Conservation (phyloP, 1,140 invertebrate genomes). For the Campoletis sonorensis region DNA sequence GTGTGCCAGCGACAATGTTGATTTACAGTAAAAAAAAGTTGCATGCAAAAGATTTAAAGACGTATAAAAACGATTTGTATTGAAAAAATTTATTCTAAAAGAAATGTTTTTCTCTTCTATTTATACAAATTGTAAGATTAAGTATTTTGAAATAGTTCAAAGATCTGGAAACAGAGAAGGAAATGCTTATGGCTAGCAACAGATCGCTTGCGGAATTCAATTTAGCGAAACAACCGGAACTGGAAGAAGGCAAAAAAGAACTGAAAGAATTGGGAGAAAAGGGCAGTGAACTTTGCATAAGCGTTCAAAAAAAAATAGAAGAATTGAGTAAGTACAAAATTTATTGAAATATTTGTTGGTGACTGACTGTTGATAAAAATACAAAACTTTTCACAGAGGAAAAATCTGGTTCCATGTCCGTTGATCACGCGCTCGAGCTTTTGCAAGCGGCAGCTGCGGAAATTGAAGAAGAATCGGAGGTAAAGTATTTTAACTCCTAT, state of each 20-base stretch:
- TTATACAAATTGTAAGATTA: too few species aligned
- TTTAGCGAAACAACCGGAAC: slow-evolving; percentile 86
- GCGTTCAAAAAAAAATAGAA: slow-evolving; percentile 83
- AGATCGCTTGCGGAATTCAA: slow-evolving; percentile 92
- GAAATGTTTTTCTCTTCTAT: too few species aligned
- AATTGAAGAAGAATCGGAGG: slow-evolving; percentile 92
- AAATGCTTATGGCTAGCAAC: slow-evolving; percentile 90
- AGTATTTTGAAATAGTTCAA: slow-evolving; percentile 80
- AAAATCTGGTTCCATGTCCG: slow-evolving; percentile 83
- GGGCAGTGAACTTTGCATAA: slow-evolving; percentile 81
- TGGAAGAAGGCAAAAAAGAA: slow-evolving; percentile 84
- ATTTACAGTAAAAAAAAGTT: too few species aligned
- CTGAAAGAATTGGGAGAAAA: slow-evolving; percentile 83
- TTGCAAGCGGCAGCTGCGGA: slow-evolving; percentile 90
- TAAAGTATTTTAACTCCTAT: slow-evolving; percentile 55
- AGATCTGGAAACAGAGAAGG: slow-evolving; percentile 88
- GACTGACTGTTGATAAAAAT: not conserved
- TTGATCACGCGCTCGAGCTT: slow-evolving; percentile 89
- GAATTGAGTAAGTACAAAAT: slow-evolving; percentile 79
- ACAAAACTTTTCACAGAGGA: slow-evolving; percentile 74
- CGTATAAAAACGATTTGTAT: too few species aligned
- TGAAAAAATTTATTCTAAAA: too few species aligned
- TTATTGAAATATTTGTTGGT: slow-evolving; percentile 37
- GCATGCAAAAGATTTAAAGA: too few species aligned
- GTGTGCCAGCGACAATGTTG: too few species aligned